These are phyloP conservation scores for Conger conger DNA, from an alignment of 2,113 vertebrate genomes.

Conservation along the genomic window DNA sequence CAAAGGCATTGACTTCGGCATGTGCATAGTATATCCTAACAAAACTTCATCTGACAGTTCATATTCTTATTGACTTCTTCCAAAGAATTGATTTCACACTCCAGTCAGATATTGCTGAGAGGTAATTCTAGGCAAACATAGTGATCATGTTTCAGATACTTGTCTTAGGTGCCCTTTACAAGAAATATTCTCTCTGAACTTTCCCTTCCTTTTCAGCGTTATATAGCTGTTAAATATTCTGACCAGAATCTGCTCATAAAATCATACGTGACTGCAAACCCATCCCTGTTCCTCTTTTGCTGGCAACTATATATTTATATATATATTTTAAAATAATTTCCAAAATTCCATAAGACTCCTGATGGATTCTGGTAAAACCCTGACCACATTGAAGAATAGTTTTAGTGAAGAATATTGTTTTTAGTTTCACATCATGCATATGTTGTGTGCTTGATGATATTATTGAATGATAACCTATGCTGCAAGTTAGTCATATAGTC, in stretches of 20 bases:
- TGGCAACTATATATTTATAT: neutral
- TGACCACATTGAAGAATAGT: neutral
- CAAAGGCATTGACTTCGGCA: neutral
- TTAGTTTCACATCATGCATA: too few species aligned
- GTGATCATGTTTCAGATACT: neutral
- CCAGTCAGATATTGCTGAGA: neutral
- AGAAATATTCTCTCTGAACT: slow-evolving; percentile 6
- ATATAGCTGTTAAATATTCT: neutral
- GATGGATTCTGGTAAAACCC: neutral
- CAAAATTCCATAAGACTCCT: neutral
- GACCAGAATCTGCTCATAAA: neutral
- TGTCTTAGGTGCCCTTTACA: neutral
- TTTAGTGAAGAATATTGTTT: neutral
- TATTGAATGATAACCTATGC: too few species aligned
- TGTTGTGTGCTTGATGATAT: too few species aligned
- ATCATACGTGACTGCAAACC: neutral
- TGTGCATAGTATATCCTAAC: neutral
- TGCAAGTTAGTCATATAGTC: too few species aligned
- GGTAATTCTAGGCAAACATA: neutral
- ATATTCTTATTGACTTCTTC: neutral
- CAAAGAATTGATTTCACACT: neutral
- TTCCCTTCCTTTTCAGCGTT: neutral
- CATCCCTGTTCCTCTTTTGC: neutral
- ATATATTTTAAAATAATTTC: neutral
- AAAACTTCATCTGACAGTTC: neutral